phyloP scores from a whole-genome alignment of 2,113 vertebrate species.

The Charina bottae region DNA sequence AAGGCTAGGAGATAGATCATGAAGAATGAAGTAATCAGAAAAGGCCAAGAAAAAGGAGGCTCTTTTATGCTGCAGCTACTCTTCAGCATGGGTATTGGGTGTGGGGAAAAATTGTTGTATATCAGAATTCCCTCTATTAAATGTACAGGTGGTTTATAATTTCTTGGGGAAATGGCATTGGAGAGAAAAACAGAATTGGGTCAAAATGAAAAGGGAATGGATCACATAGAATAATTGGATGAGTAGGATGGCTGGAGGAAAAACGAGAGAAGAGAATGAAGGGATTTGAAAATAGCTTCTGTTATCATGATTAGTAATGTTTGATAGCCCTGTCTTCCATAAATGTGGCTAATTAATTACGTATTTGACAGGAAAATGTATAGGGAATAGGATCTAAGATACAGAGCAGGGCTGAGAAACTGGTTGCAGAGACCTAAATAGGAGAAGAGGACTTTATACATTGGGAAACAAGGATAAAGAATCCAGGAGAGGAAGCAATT shows the following conservation, averaged over 20 bases:
- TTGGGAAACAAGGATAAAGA: not conserved
- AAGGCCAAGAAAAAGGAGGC: not conserved
- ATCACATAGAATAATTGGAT: not conserved
- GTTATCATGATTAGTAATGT: not conserved
- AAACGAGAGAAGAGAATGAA: not conserved
- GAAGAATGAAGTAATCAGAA: not conserved
- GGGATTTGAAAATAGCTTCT: not conserved
- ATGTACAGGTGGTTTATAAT: not conserved
- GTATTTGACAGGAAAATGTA: not conserved
- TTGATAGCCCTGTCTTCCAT: no score
- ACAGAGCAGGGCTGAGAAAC: not conserved
- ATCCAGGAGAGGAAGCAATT: not conserved
- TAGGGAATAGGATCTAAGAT: not conserved
- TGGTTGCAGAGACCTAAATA: not conserved
- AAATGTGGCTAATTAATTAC: not conserved
- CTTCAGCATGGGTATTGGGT: not conserved
- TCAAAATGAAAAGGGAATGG: not conserved
- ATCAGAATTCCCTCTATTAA: not conserved
- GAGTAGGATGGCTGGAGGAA: not conserved
- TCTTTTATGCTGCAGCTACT: not conserved
- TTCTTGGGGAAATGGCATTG: not conserved
- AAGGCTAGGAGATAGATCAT: not conserved
- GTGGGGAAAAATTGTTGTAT: not conserved
- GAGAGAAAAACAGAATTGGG: no score
- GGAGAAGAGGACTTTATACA: not conserved